These are phyloP conservation scores for Pseudococcus jackbeardsleyi DNA, from an alignment of 2,888 invertebrate species.

Conservation along the genomic window DNA sequence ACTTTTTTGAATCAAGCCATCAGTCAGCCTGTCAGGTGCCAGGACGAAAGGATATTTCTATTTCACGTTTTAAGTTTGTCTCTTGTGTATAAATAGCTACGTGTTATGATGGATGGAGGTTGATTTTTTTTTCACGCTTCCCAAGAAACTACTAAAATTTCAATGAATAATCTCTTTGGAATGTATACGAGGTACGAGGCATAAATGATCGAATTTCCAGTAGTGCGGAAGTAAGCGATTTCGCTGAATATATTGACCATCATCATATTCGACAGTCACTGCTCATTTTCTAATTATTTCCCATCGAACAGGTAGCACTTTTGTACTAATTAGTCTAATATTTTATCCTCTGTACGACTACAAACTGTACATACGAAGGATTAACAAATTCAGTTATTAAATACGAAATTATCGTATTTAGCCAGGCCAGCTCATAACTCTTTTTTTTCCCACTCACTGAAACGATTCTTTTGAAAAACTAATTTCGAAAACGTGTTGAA, in stretches of 20 bases:
- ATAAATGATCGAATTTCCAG: neutral
- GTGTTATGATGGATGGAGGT: slow-evolving; percentile 1
- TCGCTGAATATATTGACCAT: neutral
- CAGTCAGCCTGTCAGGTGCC: slow-evolving; percentile 39
- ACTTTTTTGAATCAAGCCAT: slow-evolving; percentile 4
- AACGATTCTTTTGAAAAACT: slow-evolving; percentile 10
- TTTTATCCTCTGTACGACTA: neutral
- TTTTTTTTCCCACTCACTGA: neutral
- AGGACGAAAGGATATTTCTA: neutral
- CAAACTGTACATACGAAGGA: neutral
- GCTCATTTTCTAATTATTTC: neutral
- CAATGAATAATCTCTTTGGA: neutral
- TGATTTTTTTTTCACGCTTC: neutral
- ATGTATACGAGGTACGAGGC: neutral
- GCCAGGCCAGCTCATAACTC: neutral
- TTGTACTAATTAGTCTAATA: neutral
- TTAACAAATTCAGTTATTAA: neutral
- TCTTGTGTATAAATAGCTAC: neutral
- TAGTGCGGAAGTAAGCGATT: neutral
- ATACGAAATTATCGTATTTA: neutral
- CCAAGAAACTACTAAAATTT: no score
- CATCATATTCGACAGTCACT: neutral
- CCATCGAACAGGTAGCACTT: neutral
- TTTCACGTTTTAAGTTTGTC: neutral
- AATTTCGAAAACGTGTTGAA: neutral